Evolutionary conservation across 1,140 invertebrate species (phyloP).

Genomic region (Cotesia typhae): DNA sequence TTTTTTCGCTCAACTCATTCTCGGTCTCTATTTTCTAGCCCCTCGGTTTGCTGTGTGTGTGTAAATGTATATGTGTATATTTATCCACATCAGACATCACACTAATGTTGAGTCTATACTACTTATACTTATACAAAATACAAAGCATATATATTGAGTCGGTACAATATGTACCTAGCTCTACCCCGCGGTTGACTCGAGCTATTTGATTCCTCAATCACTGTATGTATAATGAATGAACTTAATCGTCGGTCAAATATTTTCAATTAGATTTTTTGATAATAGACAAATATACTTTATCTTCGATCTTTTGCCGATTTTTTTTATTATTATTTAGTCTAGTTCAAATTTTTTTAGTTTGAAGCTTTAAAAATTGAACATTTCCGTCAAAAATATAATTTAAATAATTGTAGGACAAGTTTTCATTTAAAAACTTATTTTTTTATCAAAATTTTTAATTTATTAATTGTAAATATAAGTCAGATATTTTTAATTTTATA

Average conservation of each 20-base stretch:
- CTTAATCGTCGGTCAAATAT: constrained; percentile 66
- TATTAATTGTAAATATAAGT: no score
- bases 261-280: constrained; percentile 48
- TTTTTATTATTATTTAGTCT: neutral
- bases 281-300: no score
- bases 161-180: constrained; percentile 63
- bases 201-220: constrained; percentile 66
- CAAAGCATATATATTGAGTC: constrained; percentile 45
- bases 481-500: no score
- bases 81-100: neutral
- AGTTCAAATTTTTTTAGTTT: no score
- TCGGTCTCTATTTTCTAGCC: constrained; percentile 8
- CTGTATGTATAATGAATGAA: constrained; percentile 58
- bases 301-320: neutral
- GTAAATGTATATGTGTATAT: constrained; percentile 1
- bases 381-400: no score
- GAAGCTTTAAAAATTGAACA: no score
- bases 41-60: constrained; percentile 24
- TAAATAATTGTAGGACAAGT: no score
- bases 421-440: no score
- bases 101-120: constrained; percentile 7
- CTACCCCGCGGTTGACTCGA: constrained; percentile 63
- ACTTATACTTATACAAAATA: neutral
- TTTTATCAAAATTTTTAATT: no score
- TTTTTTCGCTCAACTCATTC: constrained; percentile 18